Percentiles rank a stretch among this genome's conserved stretches.
Evolutionary conservation across 2,888 invertebrate species (phyloP).

Genomic region (Bellardia pandia): DNA sequence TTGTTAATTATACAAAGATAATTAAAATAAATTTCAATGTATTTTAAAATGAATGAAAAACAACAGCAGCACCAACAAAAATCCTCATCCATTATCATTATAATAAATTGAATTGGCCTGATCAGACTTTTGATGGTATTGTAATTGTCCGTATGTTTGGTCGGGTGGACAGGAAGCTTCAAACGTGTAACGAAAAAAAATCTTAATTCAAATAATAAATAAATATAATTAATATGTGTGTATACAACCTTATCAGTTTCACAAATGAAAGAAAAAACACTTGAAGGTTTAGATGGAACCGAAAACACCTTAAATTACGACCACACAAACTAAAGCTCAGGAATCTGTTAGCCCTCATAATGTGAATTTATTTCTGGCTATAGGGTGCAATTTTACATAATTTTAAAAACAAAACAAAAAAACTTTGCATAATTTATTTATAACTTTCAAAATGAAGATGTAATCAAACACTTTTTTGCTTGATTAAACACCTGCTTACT

Average conservation of each 20-base stretch:
- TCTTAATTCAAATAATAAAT: constrained; percentile 1
- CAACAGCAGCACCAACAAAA: constrained; percentile 21
- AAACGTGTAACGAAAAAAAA: background rate
- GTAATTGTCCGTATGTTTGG: background rate
- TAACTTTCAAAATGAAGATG: constrained; percentile 36
- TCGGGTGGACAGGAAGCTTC: background rate
- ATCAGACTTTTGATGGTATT: constrained; percentile 18
- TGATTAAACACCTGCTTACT: constrained; percentile 63
- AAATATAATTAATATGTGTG: constrained; percentile 38
- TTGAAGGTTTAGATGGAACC: too few relatives aligned
- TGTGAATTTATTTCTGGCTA: background rate
- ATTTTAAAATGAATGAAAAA: constrained; percentile 44
- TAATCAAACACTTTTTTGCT: constrained; percentile 33
- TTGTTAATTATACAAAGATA: constrained; percentile 70
- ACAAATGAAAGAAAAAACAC: background rate
- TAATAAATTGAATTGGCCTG: constrained; percentile 47
- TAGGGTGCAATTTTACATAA: background rate
- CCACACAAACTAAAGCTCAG: too few relatives aligned
- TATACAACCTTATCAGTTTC: constrained; percentile 21
- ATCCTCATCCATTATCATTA: constrained; percentile 29
- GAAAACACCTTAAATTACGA: too few relatives aligned
- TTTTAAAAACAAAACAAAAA: background rate
- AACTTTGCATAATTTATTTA: constrained; percentile 30
- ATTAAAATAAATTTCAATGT: constrained; percentile 68
- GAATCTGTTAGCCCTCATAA: too few relatives aligned